Evolutionary conservation across 2,113 vertebrate genomes (phyloP).

Genomic region (Ariopsis seemanni): DNA sequence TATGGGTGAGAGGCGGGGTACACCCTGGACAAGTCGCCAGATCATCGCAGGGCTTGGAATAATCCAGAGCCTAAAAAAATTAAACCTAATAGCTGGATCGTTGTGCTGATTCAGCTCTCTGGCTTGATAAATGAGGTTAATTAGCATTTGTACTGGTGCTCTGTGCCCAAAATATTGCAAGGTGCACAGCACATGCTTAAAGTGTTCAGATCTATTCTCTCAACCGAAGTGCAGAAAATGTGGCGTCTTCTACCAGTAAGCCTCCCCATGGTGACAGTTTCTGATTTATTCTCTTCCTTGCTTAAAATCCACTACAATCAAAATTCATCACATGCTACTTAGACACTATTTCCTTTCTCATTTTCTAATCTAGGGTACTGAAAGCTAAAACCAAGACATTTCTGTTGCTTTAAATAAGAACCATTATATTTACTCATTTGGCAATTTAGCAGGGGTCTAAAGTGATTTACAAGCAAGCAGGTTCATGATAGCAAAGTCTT

Average conservation of each 20-base stretch:
- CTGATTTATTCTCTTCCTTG: background rate
- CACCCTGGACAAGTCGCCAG: too few species aligned
- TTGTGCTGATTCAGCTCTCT: conserved; percentile 22
- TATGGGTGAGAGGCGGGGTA: too few species aligned
- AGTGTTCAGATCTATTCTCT: background rate
- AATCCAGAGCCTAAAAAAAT: background rate
- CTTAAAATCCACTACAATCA: background rate
- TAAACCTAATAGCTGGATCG: background rate
- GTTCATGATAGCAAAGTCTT: background rate
- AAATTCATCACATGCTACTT: background rate
- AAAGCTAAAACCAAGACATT: background rate
- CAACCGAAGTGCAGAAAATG: background rate
- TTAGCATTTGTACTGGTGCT: conserved; percentile 1
- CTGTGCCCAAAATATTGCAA: background rate
- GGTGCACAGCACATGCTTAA: background rate
- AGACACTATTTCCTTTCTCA: background rate
- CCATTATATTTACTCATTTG: background rate
- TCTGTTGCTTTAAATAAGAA: background rate
- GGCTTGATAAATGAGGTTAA: conserved; percentile 30
- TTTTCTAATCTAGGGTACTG: background rate
- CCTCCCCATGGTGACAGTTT: background rate
- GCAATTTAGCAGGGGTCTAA: background rate
- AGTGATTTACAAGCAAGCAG: background rate
- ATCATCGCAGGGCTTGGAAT: background rate
- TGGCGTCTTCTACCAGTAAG: background rate